Base-by-base conservation (phyloP, 2,888 invertebrate species). In the Melanchra persicariae region DNA sequence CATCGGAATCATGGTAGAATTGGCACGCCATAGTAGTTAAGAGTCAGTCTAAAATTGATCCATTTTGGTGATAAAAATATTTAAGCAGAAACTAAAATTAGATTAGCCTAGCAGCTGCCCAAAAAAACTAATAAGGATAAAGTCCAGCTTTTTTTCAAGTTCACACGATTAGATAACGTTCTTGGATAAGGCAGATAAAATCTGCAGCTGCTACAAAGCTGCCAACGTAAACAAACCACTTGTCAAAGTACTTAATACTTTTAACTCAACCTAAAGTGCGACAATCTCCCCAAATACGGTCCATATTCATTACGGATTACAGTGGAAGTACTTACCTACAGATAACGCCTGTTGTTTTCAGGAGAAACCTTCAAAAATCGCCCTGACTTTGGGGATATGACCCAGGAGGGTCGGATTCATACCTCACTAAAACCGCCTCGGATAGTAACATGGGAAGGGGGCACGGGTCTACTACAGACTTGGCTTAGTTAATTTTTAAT, bases 251-350 rank as follows among this genome's bases (percentile, higher is more conserved):
- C n/a, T n/a, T n/a, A 40, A 79, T 26, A 49, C 26, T 12, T 26
- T 37, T n/a, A 22, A 49, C 22, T 10, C 34, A 15, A 37, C 7
- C 30, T 49, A 6, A 58, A 80, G 64, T 60, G 22, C 15, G 4
- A 49, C 60, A 59, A 82, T 61, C 57, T 66, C 8, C 1, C 19
- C 24, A 51, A 69, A 79, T 24, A 26, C 30, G 15, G 37, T 49
- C 60, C 49, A 81, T 72, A 74, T 66, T 65, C 52, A 82, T 72
- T 79, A 62, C 40, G 63, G 73, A 74, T 74, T 57, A 71, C 40
- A 6, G 55, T 62, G 55, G 47, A 64, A 57, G 40, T 70, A 30
- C 1, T 6, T 55, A 57, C 12, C 3, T 57, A n/a, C 2, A 9
- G 22, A 57, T 40, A 37, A 2, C 5, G 17, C 4, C 22, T 37